Base-by-base conservation (phyloP, 2,888 invertebrate species). In the Eretmocerus hayati region DNA sequence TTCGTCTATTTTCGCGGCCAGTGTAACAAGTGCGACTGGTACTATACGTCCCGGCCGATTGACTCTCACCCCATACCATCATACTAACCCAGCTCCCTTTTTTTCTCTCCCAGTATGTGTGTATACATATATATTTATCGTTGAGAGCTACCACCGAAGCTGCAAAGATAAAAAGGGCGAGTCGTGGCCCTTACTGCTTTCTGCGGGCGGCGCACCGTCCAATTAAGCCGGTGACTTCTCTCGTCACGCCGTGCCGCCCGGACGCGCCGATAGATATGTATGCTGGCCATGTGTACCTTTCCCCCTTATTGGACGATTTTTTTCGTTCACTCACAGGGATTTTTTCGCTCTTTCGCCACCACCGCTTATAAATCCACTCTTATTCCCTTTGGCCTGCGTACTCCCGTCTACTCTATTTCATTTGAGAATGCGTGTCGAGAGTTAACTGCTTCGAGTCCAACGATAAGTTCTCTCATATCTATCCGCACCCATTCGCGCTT, bases 371-470 rank as follows among this genome's bases (percentile, higher is more conserved):
- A 16, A 16, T 26, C 26, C 26, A 26, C 26, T 26, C 26, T 11
- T 6, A 6, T 9, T 6, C 26, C 11, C 26, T 26, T 11, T 11
- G 26, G 6, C 26, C 26, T 11, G 26, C 6, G 6, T 6, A 6
- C 26, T 26, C 26, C 26, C 26, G 8, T 6, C 8, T 5, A 13
- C 6, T 13, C 18, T 8, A 4, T 6, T 26, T 26, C 11, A 9
- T 9, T 26, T 26, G 23, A 15, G 15, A 30, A 19, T 20, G 39
- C n/a, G 16, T 22, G 30, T 31, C 20, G 42, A 31, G 41, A 45
- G 40, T 47, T 53, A 49, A 49, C 49, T 41, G 16, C 40, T 43
- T 53, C 46, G 16, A 33, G 38, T 44, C 39, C 36, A 32, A 15
- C 31, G 16, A 26, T 30, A 40, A 18, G n/a, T n/a, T 16, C 2